Percentiles rank a stretch among this genome's conserved stretches.
These are phyloP conservation scores for Coelinius sp. DNA, from an alignment of 2,888 invertebrate species.

Conservation along the genomic window DNA sequence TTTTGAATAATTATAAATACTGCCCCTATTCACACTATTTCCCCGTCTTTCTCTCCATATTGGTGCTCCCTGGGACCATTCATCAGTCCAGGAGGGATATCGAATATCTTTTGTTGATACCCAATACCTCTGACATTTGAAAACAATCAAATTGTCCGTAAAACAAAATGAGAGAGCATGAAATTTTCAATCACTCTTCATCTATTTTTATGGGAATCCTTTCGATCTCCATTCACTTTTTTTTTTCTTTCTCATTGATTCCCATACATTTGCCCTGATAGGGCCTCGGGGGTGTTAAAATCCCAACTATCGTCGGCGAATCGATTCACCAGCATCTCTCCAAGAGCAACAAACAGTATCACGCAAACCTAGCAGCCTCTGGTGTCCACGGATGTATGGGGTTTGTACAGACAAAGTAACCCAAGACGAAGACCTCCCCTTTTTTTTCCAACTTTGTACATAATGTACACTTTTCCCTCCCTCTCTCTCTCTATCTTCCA, in stretches of 20 bases:
- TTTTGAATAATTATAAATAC: not conserved
- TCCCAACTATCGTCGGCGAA: not conserved
- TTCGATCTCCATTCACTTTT: not conserved
- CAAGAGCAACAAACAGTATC: not conserved
- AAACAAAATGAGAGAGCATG: not conserved
- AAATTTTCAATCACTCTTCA: constrained; percentile 2
- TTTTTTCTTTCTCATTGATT: not conserved
- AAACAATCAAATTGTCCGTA: constrained; percentile 9
- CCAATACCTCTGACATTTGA: not conserved
- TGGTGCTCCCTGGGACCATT: not conserved
- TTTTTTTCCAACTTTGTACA: not conserved
- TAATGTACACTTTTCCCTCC: constrained; percentile 6
- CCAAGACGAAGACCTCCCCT: not conserved
- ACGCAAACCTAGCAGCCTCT: constrained; percentile 2
- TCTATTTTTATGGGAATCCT: not conserved
- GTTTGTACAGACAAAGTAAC: not conserved
- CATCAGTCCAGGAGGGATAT: not conserved
- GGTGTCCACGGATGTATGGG: too few relatives aligned
- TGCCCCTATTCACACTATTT: not conserved
- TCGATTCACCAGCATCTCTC: constrained; percentile 9
- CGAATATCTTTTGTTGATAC: not conserved
- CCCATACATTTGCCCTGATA: not conserved
- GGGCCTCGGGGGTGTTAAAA: constrained; percentile 3
- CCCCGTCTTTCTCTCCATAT: not conserved
- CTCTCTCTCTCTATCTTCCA: not conserved